Percentiles rank a stretch among this genome's conserved stretches.
These are phyloP conservation scores for Rhinoraja longicauda DNA, from an alignment of 2,797 vertebrate genomes.

Conservation along the genomic window DNA sequence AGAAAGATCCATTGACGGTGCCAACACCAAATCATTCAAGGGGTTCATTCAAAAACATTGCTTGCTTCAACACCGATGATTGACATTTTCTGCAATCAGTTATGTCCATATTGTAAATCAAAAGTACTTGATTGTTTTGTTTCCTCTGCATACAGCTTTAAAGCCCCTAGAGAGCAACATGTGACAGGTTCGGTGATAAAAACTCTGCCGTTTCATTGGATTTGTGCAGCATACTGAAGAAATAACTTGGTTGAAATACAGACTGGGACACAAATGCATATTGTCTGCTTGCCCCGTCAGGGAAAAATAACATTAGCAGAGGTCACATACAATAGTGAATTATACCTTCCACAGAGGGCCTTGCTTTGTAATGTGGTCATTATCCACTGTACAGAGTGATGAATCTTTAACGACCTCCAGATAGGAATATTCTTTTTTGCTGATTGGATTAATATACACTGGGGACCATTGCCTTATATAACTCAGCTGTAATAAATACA, in stretches of 20 bases:
- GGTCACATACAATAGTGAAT: conserved; percentile 2
- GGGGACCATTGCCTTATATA: neutral
- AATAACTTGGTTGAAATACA: conserved; percentile 1
- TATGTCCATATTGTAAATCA: conserved; percentile 34
- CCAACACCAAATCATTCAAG: neutral
- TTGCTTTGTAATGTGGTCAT: neutral
- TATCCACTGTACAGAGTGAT: neutral
- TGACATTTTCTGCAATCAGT: conserved; percentile 28
- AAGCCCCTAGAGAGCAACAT: neutral
- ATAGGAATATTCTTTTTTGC: neutral
- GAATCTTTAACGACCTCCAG: neutral
- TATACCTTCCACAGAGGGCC: neutral
- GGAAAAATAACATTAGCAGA: conserved; percentile 17
- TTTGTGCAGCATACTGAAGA: neutral
- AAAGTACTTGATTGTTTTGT: neutral
- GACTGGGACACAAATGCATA: neutral
- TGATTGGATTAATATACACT: neutral
- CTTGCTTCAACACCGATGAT: neutral
- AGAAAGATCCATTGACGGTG: neutral
- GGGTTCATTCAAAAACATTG: neutral
- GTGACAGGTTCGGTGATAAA: neutral
- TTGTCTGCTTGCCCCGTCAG: neutral
- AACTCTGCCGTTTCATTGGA: neutral
- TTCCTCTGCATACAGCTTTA: conserved; percentile 19
- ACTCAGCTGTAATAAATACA: neutral